Evolutionary conservation across 2,888 invertebrate species (phyloP).

Genomic region (Agriotes lineatus): DNA sequence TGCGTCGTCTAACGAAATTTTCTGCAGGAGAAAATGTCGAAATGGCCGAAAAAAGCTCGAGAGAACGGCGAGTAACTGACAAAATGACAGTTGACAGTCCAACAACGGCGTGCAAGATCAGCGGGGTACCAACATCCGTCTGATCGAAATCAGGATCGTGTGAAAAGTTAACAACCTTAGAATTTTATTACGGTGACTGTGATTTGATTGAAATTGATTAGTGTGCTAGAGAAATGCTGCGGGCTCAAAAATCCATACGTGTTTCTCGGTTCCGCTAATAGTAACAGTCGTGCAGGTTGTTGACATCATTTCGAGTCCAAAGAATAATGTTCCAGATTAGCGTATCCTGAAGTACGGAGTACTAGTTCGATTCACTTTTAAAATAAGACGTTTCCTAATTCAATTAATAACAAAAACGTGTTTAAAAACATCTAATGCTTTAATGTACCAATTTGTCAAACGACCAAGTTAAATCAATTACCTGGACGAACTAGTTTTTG

Average conservation of each 20-base stretch:
- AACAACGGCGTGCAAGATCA: constrained; percentile 39
- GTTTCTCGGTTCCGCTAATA: constrained; percentile 34
- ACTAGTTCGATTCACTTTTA: constrained; percentile 28
- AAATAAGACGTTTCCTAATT: constrained; percentile 31
- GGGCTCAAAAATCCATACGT: constrained; percentile 35
- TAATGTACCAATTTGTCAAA: constrained; percentile 36
- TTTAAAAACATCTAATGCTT: constrained; percentile 26
- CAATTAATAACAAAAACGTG: constrained; percentile 32
- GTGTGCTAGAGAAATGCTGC: constrained; percentile 34
- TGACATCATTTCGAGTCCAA: constrained; percentile 31
- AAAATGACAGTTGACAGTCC: constrained; percentile 44
- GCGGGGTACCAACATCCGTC: constrained; percentile 42
- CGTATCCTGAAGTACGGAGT: neutral
- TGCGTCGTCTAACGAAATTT: constrained; percentile 25
- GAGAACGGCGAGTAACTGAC: constrained; percentile 33
- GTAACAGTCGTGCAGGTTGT: constrained; percentile 34
- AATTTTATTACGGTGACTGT: constrained; percentile 44
- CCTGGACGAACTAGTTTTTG: constrained; percentile 17
- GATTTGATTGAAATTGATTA: constrained; percentile 46
- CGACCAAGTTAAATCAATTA: constrained; percentile 20
- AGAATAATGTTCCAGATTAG: constrained; percentile 9
- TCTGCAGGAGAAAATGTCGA: constrained; percentile 29
- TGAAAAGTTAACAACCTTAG: constrained; percentile 46
- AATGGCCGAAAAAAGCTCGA: constrained; percentile 22
- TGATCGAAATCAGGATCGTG: constrained; percentile 45